phyloP scores from a whole-genome alignment of 2,797 vertebrate species.

The Pagetopsis macropterus region DNA sequence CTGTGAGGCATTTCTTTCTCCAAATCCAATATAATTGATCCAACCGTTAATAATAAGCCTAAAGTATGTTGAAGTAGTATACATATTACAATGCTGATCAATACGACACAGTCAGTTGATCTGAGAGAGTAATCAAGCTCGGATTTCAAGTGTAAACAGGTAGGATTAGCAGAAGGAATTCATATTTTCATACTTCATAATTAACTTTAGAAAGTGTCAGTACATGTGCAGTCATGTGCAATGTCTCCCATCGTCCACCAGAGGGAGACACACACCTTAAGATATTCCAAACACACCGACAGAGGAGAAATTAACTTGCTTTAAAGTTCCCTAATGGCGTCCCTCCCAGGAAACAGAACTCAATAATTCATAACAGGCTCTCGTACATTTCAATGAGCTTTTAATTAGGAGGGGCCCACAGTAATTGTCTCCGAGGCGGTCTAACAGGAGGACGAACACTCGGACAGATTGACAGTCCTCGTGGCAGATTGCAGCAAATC shows the following conservation, averaged over 20 bases:
- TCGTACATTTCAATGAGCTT: slow-evolving; percentile 71
- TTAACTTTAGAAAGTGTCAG: no score
- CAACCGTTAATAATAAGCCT: no score
- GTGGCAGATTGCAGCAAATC: slow-evolving; percentile 71
- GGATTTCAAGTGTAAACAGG: no score
- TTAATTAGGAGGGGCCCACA: slow-evolving; percentile 68
- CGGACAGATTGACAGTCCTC: slow-evolving; percentile 64
- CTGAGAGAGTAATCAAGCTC: no score
- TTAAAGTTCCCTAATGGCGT: slow-evolving; percentile 45
- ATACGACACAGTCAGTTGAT: no score
- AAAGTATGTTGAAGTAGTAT: no score
- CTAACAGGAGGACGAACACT: slow-evolving; percentile 58
- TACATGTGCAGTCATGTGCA: not conserved
- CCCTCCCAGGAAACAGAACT: slow-evolving; percentile 57
- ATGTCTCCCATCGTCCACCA: slow-evolving; percentile 36
- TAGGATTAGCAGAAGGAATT: no score
- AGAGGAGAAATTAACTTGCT: slow-evolving; percentile 36
- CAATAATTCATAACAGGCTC: slow-evolving; percentile 66
- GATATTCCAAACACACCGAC: slow-evolving; percentile 4
- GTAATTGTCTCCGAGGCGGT: slow-evolving; percentile 65
- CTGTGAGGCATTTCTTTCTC: no score
- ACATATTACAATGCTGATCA: no score
- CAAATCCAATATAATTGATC: no score
- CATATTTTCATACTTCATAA: no score
- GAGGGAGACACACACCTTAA: slow-evolving; percentile 64